These are phyloP conservation scores for Coregonus suidteri DNA, from an alignment of 2,797 vertebrate species.

Conservation along the genomic window DNA sequence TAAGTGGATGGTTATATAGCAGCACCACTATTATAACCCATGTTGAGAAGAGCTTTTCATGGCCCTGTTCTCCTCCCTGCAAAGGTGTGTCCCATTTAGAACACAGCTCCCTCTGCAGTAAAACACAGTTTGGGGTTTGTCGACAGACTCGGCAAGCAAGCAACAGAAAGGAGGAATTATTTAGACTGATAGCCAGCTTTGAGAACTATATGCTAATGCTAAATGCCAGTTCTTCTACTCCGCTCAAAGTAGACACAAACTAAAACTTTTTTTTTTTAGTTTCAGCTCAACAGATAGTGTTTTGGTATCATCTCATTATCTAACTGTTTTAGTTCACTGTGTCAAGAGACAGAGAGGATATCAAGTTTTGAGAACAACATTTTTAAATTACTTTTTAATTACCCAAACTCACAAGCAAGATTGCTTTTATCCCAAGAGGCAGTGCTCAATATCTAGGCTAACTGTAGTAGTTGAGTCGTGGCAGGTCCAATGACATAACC, in stretches of 20 bases:
- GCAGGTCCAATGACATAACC: slow-evolving; percentile 12
- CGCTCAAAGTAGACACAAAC: slow-evolving; percentile 6
- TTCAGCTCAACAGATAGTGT: not conserved
- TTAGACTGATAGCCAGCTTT: slow-evolving; percentile 5
- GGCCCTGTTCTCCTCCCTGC: slow-evolving; percentile 40
- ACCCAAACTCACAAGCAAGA: too few species aligned
- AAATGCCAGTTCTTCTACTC: not conserved
- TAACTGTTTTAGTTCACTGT: not conserved
- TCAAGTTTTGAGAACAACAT: not conserved
- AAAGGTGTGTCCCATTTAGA: slow-evolving; percentile 42
- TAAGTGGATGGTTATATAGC: slow-evolving; percentile 69
- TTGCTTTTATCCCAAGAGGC: slow-evolving; percentile 6
- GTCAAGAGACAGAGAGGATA: not conserved
- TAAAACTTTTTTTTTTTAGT: too few species aligned
- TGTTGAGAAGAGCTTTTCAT: slow-evolving; percentile 58
- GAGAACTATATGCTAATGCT: slow-evolving; percentile 1
- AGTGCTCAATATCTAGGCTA: not conserved
- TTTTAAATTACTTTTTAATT: not conserved
- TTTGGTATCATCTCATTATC: not conserved
- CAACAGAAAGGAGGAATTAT: slow-evolving; percentile 21
- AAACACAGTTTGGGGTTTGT: slow-evolving; percentile 3
- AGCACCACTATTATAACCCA: slow-evolving; percentile 47
- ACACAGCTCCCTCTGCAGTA: slow-evolving; percentile 6
- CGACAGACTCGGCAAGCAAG: slow-evolving; percentile 21
- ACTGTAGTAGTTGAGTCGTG: too few species aligned